Evolutionary conservation across 2,888 invertebrate genomes (phyloP), one percentile per base, ranked within the genome.

Genomic region (Drosophila rubida): DNA sequence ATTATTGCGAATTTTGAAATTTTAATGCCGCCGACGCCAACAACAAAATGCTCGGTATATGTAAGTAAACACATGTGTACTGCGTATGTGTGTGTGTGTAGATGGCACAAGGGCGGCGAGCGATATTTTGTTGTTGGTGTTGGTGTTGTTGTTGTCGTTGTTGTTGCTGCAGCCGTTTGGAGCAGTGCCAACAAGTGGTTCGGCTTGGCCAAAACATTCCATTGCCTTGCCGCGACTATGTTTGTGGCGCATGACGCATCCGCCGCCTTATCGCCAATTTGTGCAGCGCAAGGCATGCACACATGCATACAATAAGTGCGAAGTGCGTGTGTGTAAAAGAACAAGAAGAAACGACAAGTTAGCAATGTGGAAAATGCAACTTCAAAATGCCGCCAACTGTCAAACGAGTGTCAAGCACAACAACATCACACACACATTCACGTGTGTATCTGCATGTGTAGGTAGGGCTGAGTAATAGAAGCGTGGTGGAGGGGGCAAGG

Each of bases 131-230:
- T 53, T 75, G 50, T 44, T 55, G 61, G 46, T n/a, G n/a, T 76
- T 39, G 63, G 50, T 75, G 50, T 71, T 76, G 59, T 48, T 60
- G 46, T 53, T 61, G 60, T 14, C 37, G 54, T n/a, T 41, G 62
- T 9, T 49, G 45, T 32, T 54, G 37, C 32, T 44, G 57, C 13
- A 53, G 41, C 23, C 46, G 19, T 23, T 84, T 84, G 83, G 83
- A 83, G 58, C 62, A 13, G 27, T 83, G 88, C 84, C 88, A 84
- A 84, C 87, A 86, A 86, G 84, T 84, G 88, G 88, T 88, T 82
- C 61, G 63, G 66, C 75, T 73, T 74, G 72, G 77, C 67, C 25
- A 76, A 76, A 65, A 74, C 74, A 76, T 76, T 73, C 69, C 74
- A 75, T 72, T 75, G 68, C 68, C 68, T 50, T 51, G 48, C 49